These are phyloP conservation scores for Pseudoatta argentina DNA, from an alignment of 1,140 invertebrate species.

Conservation along the genomic window DNA sequence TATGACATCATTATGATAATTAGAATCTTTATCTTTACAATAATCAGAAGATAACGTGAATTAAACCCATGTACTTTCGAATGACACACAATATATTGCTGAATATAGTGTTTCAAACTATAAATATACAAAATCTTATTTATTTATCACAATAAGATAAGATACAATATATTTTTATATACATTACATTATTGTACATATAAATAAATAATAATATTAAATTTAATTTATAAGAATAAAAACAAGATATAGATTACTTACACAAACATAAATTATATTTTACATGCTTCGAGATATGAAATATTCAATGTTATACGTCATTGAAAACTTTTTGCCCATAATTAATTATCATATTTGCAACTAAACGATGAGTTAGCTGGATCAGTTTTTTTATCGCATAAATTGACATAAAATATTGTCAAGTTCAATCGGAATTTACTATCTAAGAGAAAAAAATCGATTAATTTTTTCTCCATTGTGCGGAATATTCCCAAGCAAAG, in stretches of 20 bases:
- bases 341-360: background rate
- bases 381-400: background rate
- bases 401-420: constrained; percentile 7
- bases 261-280: background rate
- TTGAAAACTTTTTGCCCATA: background rate
- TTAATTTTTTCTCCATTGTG: too few species aligned
- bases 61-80: background rate
- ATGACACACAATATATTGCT: background rate
- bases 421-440: background rate
- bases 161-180: too few species aligned
- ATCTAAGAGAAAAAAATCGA: background rate
- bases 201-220: too few species aligned
- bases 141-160: too few species aligned
- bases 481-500: background rate
- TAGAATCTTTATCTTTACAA: background rate
- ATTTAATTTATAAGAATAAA: background rate
- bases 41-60: background rate
- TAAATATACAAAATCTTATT: background rate
- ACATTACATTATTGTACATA: background rate
- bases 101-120: background rate
- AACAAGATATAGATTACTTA: background rate
- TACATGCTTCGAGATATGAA: background rate
- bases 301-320: background rate
- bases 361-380: background rate
- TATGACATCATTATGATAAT: background rate